A percentile compares a stretch with the other conserved stretches of the same genome.
Evolutionary conservation across 2,113 vertebrate species (phyloP).

Genomic region (Myanophis thanlyinensis): DNA sequence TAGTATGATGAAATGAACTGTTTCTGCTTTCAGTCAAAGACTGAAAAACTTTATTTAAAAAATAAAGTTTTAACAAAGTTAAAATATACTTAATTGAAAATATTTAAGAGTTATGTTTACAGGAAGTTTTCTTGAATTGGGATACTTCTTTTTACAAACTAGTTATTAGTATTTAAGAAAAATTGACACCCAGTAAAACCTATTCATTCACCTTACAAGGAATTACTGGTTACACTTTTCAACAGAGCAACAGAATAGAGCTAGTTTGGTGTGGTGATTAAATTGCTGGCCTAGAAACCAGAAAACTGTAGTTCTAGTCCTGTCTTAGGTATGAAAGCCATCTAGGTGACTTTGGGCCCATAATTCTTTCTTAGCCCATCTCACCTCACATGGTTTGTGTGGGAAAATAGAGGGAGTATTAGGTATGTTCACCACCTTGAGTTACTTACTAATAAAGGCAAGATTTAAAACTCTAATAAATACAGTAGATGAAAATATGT

Average conservation of each 20-base stretch:
- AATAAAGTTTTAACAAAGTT: not conserved
- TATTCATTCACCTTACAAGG: not conserved
- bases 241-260: not conserved
- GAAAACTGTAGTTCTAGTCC: no score
- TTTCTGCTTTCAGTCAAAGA: conserved; percentile 12
- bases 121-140: not conserved
- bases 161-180: not conserved
- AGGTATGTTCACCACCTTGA: not conserved
- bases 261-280: not conserved
- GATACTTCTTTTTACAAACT: not conserved
- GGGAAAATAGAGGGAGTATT: not conserved
- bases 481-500: not conserved
- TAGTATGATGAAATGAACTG: conserved; percentile 18
- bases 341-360: no score
- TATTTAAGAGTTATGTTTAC: conserved; percentile 7
- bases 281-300: no score
- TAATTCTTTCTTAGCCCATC: no score
- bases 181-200: not conserved
- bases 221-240: not conserved
- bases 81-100: not conserved
- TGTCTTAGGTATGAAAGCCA: no score
- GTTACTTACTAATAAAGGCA: not conserved
- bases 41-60: not conserved
- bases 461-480: not conserved
- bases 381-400: not conserved